Evolutionary conservation across 1,140 invertebrate species (phyloP), one percentile per base, ranked within the genome.

Genomic region (Trachelipus rathkii): DNA sequence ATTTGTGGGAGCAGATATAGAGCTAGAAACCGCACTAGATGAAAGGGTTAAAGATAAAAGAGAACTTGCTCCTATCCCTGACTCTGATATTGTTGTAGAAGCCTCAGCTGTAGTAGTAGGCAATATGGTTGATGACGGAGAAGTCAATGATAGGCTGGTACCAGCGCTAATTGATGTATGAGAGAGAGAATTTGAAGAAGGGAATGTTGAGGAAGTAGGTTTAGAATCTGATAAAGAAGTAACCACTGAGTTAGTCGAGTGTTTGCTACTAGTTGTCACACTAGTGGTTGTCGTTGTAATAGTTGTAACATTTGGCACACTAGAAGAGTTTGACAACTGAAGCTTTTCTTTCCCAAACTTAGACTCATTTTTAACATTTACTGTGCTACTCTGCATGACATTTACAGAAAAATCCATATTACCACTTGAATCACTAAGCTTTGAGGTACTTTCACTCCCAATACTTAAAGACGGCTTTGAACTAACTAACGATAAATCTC

Each of bases 281-380:
- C 74, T 23, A 24, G 71, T 46, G 7, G 66, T 50, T 44, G 71
- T 33, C 71, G 73, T 78, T 21, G 79, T 77, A 33, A 33, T 33
- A 44, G 68, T 69, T 43, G 73, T 11, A 19, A 78, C 68, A 50
- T 71, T 60, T 60, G 50, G 50, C 50, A 60, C 50, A 60, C 19
- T 60, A 15, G 50, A 60, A 13, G 50, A 60, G 50, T 60, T 60
- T 60, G 50, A 60, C 33, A 33, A 33, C 19, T 60, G 50, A 4
- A 3, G 19, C 8, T 60, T 60, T 1, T 60, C 50, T 2, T 8
- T 60, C 11, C 11, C 11, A 33, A 33, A 33, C 19, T 60, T 60
- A 33, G 77, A 50, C 44, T 78, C 79, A 23, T 74, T 15, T 60
- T 60, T 60, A 60, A 60, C 19, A 15, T 13, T 15, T 60, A 60